Conservation (phyloP, 2,113 vertebrate genomes). For the Eleginops maclovinus region DNA sequence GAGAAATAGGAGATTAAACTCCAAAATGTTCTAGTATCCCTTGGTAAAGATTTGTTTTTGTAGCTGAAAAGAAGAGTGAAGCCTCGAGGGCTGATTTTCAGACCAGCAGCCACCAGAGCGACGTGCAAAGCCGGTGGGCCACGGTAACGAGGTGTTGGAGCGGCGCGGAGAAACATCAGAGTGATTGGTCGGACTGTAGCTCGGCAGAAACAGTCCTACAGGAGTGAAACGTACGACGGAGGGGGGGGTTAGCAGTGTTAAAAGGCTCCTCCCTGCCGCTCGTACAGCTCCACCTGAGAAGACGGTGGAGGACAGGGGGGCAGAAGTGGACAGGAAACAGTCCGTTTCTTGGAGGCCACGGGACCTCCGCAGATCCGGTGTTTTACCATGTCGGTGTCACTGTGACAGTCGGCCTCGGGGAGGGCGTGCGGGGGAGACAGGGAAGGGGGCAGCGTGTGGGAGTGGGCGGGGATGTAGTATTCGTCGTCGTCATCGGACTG, state of each 20-base stretch:
- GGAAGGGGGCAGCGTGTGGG: conserved; percentile 87
- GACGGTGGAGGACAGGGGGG: not conserved
- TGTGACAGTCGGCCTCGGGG: conserved; percentile 91
- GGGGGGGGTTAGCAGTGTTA: conserved; percentile 65
- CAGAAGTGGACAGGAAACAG: conserved; percentile 59
- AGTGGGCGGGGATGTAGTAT: conserved; percentile 89
- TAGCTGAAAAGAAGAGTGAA: not conserved
- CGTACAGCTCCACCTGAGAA: conserved; percentile 27
- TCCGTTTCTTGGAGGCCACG: conserved; percentile 67
- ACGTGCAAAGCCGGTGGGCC: conserved; percentile 26
- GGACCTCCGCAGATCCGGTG: conserved; percentile 43
- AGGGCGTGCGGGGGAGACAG: conserved; percentile 76
- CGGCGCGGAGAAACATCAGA: conserved; percentile 11
- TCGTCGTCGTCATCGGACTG: conserved; percentile 95
- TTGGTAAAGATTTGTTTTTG: not conserved
- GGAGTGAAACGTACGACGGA: not conserved
- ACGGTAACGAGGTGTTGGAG: not conserved
- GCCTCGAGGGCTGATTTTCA: conserved; percentile 6
- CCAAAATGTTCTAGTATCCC: conserved; percentile 11
- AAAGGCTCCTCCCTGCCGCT: conserved; percentile 40
- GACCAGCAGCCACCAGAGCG: conserved; percentile 19
- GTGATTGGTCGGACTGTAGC: conserved; percentile 1
- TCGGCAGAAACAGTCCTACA: not conserved
- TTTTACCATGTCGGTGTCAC: conserved; percentile 99
- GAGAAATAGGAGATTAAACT: conserved; percentile 39